Evolutionary conservation across 1,140 invertebrate genomes (phyloP).

Genomic region (Odontomachus brunneus): DNA sequence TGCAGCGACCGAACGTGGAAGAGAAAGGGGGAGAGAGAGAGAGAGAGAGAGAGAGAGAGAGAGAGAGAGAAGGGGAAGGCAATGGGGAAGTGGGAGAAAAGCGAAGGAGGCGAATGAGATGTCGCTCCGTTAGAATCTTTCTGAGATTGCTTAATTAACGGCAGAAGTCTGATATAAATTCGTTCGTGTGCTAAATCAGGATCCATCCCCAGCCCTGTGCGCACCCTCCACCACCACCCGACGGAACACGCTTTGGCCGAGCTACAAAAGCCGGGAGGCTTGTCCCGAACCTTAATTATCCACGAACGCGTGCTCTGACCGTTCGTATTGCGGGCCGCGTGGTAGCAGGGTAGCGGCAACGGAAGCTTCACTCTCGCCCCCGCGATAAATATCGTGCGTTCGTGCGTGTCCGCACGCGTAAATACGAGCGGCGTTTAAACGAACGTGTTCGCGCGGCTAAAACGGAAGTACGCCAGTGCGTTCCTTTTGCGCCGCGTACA

Average conservation of each 20-base stretch:
- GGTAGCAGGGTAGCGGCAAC: background rate
- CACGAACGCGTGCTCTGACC: conserved; percentile 59
- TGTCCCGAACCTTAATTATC: conserved; percentile 75
- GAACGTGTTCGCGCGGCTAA: background rate
- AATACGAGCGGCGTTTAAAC: background rate
- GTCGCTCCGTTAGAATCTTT: conserved; percentile 64
- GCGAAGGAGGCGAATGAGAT: conserved; percentile 30
- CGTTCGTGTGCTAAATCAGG: conserved; percentile 66
- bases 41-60: background rate
- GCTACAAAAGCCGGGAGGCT: conserved; percentile 69
- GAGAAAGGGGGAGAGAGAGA: no score
- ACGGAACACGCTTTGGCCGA: conserved; percentile 50
- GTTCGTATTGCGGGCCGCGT: conserved; percentile 68
- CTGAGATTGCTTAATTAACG: conserved; percentile 70
- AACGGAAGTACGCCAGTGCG: background rate
- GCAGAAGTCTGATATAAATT: conserved; percentile 70
- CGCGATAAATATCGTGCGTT: conserved; percentile 11
- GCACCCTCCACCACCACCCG: background rate
- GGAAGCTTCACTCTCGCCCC: conserved; percentile 6
- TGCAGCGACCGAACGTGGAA: background rate
- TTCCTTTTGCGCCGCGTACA: background rate
- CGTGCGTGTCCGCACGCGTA: background rate
- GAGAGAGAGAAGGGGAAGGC: background rate
- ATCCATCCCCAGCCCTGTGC: conserved; percentile 28
- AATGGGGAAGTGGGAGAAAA: background rate